Evolutionary conservation across 1,140 invertebrate species (phyloP).

Genomic region (Tribolium madens): DNA sequence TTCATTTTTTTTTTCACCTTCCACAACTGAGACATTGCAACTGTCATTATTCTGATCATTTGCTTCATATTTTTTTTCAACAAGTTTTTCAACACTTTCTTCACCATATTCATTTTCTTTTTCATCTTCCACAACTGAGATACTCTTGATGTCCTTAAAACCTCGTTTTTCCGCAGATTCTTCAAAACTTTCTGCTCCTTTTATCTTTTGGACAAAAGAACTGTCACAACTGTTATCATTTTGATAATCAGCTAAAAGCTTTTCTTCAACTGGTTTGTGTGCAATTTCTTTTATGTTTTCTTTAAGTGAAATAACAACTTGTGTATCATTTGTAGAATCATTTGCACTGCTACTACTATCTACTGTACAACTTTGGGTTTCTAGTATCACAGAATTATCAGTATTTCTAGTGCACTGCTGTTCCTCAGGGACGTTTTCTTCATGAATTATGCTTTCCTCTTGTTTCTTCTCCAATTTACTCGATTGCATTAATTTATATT

Average conservation of each 20-base stretch:
- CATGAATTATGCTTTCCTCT: background rate
- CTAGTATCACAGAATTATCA: constrained; percentile 17
- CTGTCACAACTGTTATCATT: background rate
- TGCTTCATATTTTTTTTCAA: no score
- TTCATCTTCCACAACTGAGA: no score
- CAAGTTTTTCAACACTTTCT: background rate
- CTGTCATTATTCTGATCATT: no score
- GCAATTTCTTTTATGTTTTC: no score
- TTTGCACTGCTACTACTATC: background rate
- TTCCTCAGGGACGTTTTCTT: background rate
- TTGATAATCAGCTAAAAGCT: background rate
- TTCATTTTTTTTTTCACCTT: no score
- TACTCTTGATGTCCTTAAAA: no score
- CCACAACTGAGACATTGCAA: no score
- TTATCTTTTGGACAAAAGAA: no score
- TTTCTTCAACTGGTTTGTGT: background rate
- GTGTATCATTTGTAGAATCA: background rate
- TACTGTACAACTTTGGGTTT: constrained; percentile 7
- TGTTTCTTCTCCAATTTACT: background rate
- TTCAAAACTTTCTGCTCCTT: background rate
- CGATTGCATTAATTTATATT: background rate
- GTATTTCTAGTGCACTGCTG: background rate
- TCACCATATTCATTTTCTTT: background rate
- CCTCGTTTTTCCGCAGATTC: background rate
- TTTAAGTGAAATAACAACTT: no score